Evolutionary conservation across 2,888 invertebrate genomes (phyloP), one percentile per base, ranked within the genome.

Genomic region (Carterocephalus palaemon): DNA sequence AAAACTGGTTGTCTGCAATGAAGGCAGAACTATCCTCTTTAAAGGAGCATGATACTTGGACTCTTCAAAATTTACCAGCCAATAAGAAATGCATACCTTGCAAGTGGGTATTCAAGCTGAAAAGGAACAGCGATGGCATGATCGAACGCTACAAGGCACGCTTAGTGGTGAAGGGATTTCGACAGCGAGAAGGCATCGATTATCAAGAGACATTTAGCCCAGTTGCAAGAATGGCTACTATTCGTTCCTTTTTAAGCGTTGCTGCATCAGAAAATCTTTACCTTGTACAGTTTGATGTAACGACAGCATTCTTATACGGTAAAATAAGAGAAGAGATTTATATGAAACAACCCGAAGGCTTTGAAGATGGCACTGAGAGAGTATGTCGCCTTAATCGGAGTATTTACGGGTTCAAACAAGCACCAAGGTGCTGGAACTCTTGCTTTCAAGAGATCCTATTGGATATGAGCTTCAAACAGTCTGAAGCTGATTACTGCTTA

Each of bases 201-300:
- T 64, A 59, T 49, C 45, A 59, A 31, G 56, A 65, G 33, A 60
- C 59, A 3, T 67, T 64, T 51, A 52, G 61, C 9, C 59, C 62
- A 12, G 57, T 63, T 1, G 62, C 55, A 2, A 59, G 52, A 41
- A 56, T 58, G 46, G 10, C 51, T 9, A 58, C 54, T 12, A 53
- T 64, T n/a, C 49, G 65, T 45, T 48, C 54, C 3, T 37, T 63
- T 5, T 36, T 63, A 38, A 17, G 37, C 15, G 32, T 65, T 38
- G 56, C 56, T n/a, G 54, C 52, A 50, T 54, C 64, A 42, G 37
- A 29, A 36, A 46, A 54, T 28, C 45, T 60, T 20, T 12, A 33
- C 9, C 15, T 55, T 5, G 51, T 53, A 39, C 57, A 59, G 8
- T 42, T 56, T 43, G 57, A 59, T 16, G 56, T 56, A 4, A 53